Percentiles rank a stretch among this genome's conserved stretches.
Conservation (phyloP, 2,113 vertebrate genomes). For the Saimiri boliviensis region DNA sequence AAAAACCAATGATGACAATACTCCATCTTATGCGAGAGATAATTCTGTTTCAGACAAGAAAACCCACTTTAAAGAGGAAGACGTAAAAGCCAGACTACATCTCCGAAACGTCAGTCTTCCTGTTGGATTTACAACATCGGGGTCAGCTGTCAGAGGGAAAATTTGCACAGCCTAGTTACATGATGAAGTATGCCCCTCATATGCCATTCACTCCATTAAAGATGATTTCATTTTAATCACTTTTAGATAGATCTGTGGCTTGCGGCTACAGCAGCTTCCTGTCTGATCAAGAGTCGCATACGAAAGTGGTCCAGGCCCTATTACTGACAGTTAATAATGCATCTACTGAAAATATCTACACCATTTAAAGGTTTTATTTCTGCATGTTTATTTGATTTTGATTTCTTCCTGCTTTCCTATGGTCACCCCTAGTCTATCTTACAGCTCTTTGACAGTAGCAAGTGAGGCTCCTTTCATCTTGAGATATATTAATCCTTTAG, state of each 20-base stretch:
- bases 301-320: background rate
- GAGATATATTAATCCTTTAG: background rate
- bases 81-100: background rate
- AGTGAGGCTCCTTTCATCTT: background rate
- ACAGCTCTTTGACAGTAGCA: background rate
- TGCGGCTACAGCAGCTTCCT: constrained; percentile 13
- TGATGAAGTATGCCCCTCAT: background rate
- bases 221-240: constrained; percentile 45
- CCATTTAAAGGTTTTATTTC: background rate
- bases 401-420: background rate
- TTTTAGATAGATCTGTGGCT: constrained; percentile 55
- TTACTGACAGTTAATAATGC: background rate
- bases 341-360: background rate
- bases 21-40: background rate
- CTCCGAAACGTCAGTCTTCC: background rate
- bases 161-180: background rate
- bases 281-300: constrained; percentile 11
- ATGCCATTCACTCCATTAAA: constrained; percentile 1
- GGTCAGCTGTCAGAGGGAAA: background rate
- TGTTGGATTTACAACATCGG: background rate
- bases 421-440: background rate
- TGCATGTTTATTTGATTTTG: background rate
- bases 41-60: background rate
- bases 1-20: background rate
- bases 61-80: background rate